phyloP scores from a whole-genome alignment of 2,113 vertebrate genomes.

The Gasterosteus nipponicus region DNA sequence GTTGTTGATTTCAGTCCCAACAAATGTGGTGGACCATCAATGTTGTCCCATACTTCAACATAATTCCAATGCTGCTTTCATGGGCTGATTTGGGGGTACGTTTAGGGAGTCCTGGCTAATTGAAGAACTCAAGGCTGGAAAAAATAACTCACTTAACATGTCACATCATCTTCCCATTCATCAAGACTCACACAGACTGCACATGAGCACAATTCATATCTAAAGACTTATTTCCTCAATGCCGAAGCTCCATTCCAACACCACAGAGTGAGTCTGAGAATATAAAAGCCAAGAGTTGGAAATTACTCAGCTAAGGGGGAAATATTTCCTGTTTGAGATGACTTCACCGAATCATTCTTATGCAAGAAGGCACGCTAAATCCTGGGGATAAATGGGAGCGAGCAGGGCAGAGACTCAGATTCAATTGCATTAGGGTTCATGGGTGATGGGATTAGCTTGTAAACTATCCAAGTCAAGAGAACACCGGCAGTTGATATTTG shows the following conservation, averaged over 20 bases:
- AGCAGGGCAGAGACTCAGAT: constrained; percentile 57
- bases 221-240: too few relatives aligned
- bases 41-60: neutral
- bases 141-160: neutral
- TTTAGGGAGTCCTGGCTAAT: neutral
- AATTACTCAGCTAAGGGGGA: constrained; percentile 32
- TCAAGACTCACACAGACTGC: neutral
- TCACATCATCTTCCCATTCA: neutral
- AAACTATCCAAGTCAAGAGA: constrained; percentile 59
- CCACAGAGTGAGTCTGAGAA: constrained; percentile 4
- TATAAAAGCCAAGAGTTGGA: constrained; percentile 27
- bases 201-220: neutral
- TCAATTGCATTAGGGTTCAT: constrained; percentile 75
- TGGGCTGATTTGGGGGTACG: neutral
- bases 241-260: neutral
- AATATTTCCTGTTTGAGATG: constrained; percentile 59
- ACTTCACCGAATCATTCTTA: constrained; percentile 61
- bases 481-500: constrained; percentile 42
- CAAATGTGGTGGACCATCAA: neutral
- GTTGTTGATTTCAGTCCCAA: neutral
- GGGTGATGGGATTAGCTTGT: constrained; percentile 72
- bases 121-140: neutral
- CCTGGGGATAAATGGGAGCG: constrained; percentile 66
- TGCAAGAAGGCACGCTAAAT: constrained; percentile 58
- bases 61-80: neutral